Base-by-base conservation (phyloP, 2,888 invertebrate species). In the Acleris sparsana region DNA sequence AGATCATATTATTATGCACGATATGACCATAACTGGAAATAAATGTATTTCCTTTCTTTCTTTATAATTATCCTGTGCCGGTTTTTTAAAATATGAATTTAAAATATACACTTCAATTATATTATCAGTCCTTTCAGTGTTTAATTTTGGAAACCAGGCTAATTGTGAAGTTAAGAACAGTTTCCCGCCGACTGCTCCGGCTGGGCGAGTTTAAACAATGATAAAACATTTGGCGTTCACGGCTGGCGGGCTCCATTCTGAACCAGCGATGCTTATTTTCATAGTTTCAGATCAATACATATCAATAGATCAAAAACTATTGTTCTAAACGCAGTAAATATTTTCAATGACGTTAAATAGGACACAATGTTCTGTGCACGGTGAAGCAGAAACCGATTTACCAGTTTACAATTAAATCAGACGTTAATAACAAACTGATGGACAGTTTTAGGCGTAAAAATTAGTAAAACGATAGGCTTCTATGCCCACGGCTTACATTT, bases 141-240 rank as follows among this genome's bases (percentile, higher is more conserved):
- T 4, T 39, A 13, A 13, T 39, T 39, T 39, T 16, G 1, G n/a
- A 13, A 49, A 17, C 9, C 17, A 18, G 17, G 49, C 49, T 67
- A 62, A 72, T 71, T 70, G 64, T 52, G 71, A 69, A 71, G 73
- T 73, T 72, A 17, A 52, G 58, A 57, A 33, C 56, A 33, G 61
- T 43, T 66, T 53, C 57, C 53, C 49, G 69, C 68, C 55, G 57
- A 67, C 56, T 62, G 56, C 66, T 65, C 51, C 52, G 51, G 59
- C 25, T 46, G 67, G 70, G 71, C 66, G 69, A 67, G 67, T 67
- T 63, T 59, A 69, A 63, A 69, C 65, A 57, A 63, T 52, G 39
- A 56, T 49, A 46, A 53, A 39, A 29, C 58, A 53, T 63, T 59
- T 48, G 52, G 20, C 39, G 39, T 53, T 52, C 16, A 53, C 25